phyloP scores from a whole-genome alignment of 2,888 invertebrate species.

The Cephus nigrinus region DNA sequence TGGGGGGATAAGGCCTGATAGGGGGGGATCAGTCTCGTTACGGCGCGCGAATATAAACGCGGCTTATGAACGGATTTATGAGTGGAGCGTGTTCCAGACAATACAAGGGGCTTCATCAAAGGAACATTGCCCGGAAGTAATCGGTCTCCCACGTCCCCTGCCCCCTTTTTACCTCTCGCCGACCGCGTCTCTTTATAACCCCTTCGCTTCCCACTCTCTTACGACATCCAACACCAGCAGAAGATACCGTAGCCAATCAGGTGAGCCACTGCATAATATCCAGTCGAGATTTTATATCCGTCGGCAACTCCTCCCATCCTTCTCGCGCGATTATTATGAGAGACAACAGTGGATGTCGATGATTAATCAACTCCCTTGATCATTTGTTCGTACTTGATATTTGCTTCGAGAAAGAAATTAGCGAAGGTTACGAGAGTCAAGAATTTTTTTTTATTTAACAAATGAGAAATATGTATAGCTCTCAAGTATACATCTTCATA shows the following conservation, averaged over 20 bases:
- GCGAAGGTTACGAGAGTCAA: neutral
- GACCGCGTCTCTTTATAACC: neutral
- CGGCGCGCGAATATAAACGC: neutral
- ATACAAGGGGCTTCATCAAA: conserved; percentile 7
- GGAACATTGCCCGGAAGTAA: conserved; percentile 7
- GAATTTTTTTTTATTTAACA: neutral
- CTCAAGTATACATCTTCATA: too few species aligned
- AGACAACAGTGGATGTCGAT: neutral
- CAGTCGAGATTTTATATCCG: neutral
- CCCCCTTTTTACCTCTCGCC: neutral
- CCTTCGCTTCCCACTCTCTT: neutral
- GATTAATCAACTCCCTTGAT: neutral
- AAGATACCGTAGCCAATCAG: neutral
- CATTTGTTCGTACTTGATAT: neutral
- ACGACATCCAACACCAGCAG: neutral
- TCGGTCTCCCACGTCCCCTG: neutral
- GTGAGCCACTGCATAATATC: neutral
- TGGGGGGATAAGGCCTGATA: too few species aligned
- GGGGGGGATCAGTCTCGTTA: neutral
- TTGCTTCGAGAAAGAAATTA: neutral
- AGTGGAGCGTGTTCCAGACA: conserved; percentile 1
- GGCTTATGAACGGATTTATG: conserved; percentile 8
- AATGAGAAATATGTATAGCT: neutral
- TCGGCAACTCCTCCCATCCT: neutral
- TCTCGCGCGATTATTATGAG: neutral